Conservation (phyloP, 2,888 invertebrate species). For the Drosophila stalkeri region DNA sequence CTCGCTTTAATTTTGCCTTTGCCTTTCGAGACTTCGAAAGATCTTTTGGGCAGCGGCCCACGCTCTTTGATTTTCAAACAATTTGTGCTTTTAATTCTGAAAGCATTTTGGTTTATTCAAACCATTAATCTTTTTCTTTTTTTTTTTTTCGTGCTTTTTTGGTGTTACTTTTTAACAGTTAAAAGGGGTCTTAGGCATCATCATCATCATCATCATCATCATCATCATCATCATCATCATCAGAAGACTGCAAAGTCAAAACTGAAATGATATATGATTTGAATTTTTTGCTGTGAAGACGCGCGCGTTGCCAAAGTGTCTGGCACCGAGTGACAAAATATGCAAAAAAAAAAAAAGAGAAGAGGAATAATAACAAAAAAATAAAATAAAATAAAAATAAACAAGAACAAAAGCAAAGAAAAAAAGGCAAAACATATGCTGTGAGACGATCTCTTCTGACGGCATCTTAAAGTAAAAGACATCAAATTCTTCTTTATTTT, state of each 20-base stretch:
- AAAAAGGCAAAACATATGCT: neutral
- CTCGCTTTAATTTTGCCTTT: constrained; percentile 16
- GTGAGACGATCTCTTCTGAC: constrained; percentile 36
- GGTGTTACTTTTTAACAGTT: constrained; percentile 52
- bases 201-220: constrained; percentile 10
- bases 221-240: constrained; percentile 29
- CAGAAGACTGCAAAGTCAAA: constrained; percentile 1
- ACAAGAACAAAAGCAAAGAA: constrained; percentile 23
- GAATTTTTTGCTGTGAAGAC: constrained; percentile 9
- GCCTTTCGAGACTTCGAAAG: constrained; percentile 25
- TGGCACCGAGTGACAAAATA: constrained; percentile 66
- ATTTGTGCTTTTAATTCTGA: constrained; percentile 57
- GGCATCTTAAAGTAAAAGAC: constrained; percentile 27
- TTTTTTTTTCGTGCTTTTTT: constrained; percentile 9
- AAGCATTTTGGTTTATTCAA: constrained; percentile 53
- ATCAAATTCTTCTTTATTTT: constrained; percentile 6
- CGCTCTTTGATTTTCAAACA: constrained; percentile 19
- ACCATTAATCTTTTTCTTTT: constrained; percentile 63
- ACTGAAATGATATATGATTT: constrained; percentile 46
- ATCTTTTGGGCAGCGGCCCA: constrained; percentile 23
- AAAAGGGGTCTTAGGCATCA: constrained; percentile 61
- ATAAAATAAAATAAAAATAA: constrained; percentile 21
- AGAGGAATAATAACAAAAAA: constrained; percentile 19
- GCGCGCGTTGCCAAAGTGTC: constrained; percentile 62
- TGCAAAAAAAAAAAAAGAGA: constrained; percentile 34